A percentile compares a stretch with the other conserved stretches of the same genome.
These are phyloP conservation scores for Catharus bicknelli DNA, from an alignment of 2,113 vertebrate genomes.

Conservation along the genomic window DNA sequence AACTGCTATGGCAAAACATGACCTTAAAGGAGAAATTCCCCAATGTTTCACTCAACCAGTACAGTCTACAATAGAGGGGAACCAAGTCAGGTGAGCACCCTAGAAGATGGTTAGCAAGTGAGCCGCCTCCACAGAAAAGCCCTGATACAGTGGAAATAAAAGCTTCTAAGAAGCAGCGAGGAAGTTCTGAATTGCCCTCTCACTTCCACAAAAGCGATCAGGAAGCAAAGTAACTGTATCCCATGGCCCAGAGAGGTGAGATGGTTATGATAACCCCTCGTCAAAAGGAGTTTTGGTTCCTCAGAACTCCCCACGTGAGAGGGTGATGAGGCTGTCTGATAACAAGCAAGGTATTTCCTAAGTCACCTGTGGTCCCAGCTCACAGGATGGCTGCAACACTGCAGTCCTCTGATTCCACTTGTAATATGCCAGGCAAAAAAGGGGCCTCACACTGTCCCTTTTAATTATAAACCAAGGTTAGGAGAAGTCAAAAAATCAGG, in stretches of 20 bases:
- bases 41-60: background rate
- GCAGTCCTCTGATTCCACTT: background rate
- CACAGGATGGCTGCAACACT: accelerated
- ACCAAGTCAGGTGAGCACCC: background rate
- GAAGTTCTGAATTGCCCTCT: background rate
- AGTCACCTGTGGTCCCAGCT: background rate
- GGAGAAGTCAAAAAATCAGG: background rate
- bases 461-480: background rate
- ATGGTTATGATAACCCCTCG: accelerated
- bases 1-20: background rate
- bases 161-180: background rate
- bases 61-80: background rate
- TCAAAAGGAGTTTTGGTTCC: accelerated
- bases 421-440: background rate
- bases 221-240: background rate
- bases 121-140: background rate
- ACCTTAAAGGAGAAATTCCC: slow-evolving; percentile 22
- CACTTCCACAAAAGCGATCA: background rate
- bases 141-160: background rate
- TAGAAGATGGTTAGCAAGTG: background rate
- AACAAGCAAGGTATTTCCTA: background rate
- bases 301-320: background rate
- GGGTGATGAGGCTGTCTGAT: background rate
- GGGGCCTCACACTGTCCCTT: background rate
- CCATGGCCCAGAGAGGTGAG: background rate